Percentiles rank a stretch among this genome's conserved stretches.
Evolutionary conservation across 2,888 invertebrate genomes (phyloP).

Genomic region (Apeira syringaria): DNA sequence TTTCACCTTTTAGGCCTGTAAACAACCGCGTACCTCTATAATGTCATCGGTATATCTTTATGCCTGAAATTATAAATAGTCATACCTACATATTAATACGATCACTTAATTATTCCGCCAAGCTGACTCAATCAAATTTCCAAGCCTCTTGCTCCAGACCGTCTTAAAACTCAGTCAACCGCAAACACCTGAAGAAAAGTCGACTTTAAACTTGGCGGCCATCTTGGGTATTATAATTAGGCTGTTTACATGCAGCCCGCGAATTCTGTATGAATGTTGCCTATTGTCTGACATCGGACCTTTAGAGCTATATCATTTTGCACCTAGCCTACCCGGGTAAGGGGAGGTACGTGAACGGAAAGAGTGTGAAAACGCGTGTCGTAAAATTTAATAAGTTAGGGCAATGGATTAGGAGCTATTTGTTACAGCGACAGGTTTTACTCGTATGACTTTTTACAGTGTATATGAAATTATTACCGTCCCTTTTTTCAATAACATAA

Average conservation of each 20-base stretch:
- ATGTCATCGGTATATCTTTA: too few relatives aligned
- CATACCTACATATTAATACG: too few relatives aligned
- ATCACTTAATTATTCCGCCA: constrained; percentile 18
- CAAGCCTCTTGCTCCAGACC: constrained; percentile 29
- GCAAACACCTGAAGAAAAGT: constrained; percentile 44
- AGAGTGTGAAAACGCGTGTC: constrained; percentile 55
- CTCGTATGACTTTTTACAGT: too few relatives aligned
- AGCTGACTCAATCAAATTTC: constrained; percentile 21
- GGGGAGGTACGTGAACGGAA: constrained; percentile 41
- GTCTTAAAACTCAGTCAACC: constrained; percentile 43
- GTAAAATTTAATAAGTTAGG: constrained; percentile 60
- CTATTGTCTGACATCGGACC: constrained; percentile 83
- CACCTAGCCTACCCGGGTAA: constrained; percentile 59
- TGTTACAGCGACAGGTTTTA: constrained; percentile 11
- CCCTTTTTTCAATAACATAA: too few relatives aligned
- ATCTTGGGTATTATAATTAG: constrained; percentile 77
- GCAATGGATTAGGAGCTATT: constrained; percentile 32
- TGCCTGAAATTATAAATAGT: too few relatives aligned
- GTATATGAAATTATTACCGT: too few relatives aligned
- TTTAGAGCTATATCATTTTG: constrained; percentile 79
- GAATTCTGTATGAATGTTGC: constrained; percentile 78
- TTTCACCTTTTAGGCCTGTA: too few relatives aligned
- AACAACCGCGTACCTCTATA: too few relatives aligned
- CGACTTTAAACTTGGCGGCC: constrained; percentile 42
- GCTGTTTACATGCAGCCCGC: constrained; percentile 74